phyloP scores from a whole-genome alignment of 2,797 vertebrate species.

The Australoheros facetus region DNA sequence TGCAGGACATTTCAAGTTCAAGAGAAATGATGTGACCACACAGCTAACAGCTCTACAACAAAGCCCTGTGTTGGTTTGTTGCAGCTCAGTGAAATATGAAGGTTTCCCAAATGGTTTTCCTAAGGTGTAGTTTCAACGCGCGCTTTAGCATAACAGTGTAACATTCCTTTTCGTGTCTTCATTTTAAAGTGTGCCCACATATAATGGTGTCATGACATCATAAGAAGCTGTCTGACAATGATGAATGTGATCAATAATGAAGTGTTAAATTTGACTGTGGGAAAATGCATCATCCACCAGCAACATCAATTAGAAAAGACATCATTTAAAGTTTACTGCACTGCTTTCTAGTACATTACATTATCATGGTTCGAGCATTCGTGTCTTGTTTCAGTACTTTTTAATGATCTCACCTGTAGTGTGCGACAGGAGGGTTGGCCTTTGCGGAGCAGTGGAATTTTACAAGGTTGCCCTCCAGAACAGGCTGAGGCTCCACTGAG shows the following conservation, averaged over 20 bases:
- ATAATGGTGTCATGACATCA: constrained; percentile 45
- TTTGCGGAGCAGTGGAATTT: constrained; percentile 97
- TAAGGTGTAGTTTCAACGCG: constrained; percentile 45
- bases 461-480: constrained; percentile 93
- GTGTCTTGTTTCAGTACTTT: not conserved
- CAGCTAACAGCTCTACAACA: constrained; percentile 48
- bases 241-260: constrained; percentile 59
- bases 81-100: constrained; percentile 49
- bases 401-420: constrained; percentile 88
- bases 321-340: constrained; percentile 12
- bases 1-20: constrained; percentile 61
- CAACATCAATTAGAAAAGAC: constrained; percentile 31
- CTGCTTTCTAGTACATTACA: not conserved
- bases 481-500: constrained; percentile 94
- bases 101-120: constrained; percentile 47
- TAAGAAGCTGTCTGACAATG: constrained; percentile 41
- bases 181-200: constrained; percentile 36
- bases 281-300: constrained; percentile 35
- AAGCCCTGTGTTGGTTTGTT: constrained; percentile 41
- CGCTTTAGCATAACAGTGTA: constrained; percentile 29
- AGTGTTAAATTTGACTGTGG: constrained; percentile 43
- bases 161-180: constrained; percentile 34
- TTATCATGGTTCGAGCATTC: not conserved
- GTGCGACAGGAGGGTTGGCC: constrained; percentile 95
- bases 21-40: constrained; percentile 48